Evolutionary conservation across 1,140 invertebrate species (phyloP).

Genomic region (Cataglyphis hispanica): DNA sequence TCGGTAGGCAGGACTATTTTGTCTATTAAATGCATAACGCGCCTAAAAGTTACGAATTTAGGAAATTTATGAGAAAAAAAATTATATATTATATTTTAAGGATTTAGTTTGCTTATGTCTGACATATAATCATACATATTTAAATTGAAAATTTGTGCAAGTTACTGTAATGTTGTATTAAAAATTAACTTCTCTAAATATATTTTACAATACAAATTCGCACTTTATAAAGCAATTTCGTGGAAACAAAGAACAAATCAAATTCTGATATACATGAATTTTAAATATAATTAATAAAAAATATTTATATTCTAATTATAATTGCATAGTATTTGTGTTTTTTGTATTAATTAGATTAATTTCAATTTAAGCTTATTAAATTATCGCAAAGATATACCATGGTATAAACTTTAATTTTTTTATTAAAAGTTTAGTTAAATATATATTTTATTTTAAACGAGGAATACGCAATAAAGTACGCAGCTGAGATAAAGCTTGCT

Average conservation of each 20-base stretch:
- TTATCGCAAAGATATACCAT: not conserved
- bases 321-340: not conserved
- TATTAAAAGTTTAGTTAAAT: not conserved
- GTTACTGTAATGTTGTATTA: not conserved
- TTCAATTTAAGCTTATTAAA: not conserved
- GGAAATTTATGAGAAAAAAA: not conserved
- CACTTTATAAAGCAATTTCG: not conserved
- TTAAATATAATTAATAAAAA: not conserved
- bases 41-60: not conserved
- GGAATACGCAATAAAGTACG: too few relatives aligned
- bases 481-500: not conserved
- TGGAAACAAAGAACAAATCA: not conserved
- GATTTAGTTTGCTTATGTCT: not conserved
- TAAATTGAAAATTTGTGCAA: not conserved
- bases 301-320: not conserved
- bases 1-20: not conserved
- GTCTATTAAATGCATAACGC: not conserved
- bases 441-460: not conserved
- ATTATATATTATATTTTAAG: not conserved
- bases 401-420: not conserved
- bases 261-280: not conserved
- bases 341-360: constrained; percentile 2
- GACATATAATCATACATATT: not conserved
- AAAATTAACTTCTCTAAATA: not conserved
- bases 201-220: not conserved